Evolutionary conservation across 2,888 invertebrate genomes (phyloP).

Genomic region (Invenusta paracnida): DNA sequence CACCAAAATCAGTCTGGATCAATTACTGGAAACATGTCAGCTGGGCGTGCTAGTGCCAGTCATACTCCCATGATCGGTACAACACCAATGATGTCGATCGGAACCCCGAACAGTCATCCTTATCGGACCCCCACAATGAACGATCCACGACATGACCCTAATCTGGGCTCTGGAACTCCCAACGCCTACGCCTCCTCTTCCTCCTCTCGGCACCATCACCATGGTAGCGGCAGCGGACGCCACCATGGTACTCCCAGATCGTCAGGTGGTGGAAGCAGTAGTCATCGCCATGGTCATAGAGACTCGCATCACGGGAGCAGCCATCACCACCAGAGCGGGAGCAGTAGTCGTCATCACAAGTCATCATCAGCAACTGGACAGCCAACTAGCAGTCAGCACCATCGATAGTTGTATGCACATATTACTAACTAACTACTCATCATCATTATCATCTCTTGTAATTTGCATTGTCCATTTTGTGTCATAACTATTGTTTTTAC

Average conservation of each 20-base stretch:
- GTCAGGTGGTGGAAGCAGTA: not conserved
- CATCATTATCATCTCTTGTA: too few species aligned
- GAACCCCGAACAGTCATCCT: not conserved
- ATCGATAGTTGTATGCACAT: too few species aligned
- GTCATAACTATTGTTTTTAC: too few species aligned
- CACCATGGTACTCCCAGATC: not conserved
- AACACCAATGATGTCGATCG: slow-evolving; percentile 13
- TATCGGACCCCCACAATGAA: slow-evolving; percentile 11
- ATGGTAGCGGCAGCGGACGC: not conserved
- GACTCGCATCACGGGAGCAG: not conserved
- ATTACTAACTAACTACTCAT: too few species aligned
- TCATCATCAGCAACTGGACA: too few species aligned
- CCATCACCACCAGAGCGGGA: not conserved
- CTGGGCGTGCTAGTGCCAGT: not conserved
- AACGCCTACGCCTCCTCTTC: too few species aligned
- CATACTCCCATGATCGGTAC: slow-evolving; percentile 34
- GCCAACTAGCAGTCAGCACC: too few species aligned
- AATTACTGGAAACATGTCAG: not conserved
- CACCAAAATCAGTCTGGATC: too few species aligned
- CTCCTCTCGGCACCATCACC: not conserved
- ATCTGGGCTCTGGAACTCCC: not conserved
- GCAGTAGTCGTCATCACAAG: not conserved
- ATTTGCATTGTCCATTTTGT: too few species aligned
- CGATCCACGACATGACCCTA: not conserved
- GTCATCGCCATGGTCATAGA: not conserved